Base-by-base conservation (phyloP, 2,888 invertebrate species). In the Patella pellucida region DNA sequence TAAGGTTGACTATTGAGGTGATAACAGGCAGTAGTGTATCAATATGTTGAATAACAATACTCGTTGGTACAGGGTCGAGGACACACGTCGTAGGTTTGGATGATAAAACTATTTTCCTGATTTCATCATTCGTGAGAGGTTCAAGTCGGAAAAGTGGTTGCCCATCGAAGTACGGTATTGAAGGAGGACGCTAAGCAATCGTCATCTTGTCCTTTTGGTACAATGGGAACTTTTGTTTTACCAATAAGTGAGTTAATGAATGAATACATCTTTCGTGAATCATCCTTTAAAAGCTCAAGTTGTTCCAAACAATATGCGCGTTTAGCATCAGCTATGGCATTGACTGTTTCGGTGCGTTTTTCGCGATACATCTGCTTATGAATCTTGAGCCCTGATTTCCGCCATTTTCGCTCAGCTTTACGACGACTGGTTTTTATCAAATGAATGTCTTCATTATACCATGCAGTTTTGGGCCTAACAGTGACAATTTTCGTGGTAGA, bases 171-270 rank as follows among this genome's bases (percentile, higher is more conserved):
- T 2, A 27, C 27, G 27, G 27, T 27, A 27, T 27, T 27, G 27
- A 27, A 27, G 27, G 27, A 27, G 27, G 27, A 27, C 27, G 27
- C 27, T 3, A 27, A 27, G 27, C 27, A 27, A 27, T 27, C 27
- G 27, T 27, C 27, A 27, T 27, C 27, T 27, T 27, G n/a, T n/a
- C n/a, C n/a, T n/a, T n/a, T n/a, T n/a, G n/a, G n/a, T n/a, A n/a
- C n/a, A n/a, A n/a, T n/a, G 27, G 27, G 27, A 27, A 27, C 69
- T 50, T 69, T 69, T 27, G 27, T 31, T 27, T 23, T 69, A 4
- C 69, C 69, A 69, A 69, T 9, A 27, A 69, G 69, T 19, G 69
- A 69, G 69, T 23, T 23, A 14, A 69, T 69, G 69, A 69, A 69
- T 5, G n/a, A 5, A 31, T 69, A 31, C 27, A 14, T n/a, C n/a